Evolutionary conservation across 1,140 invertebrate genomes (phyloP).

Genomic region (Lasaia peninsularis): DNA sequence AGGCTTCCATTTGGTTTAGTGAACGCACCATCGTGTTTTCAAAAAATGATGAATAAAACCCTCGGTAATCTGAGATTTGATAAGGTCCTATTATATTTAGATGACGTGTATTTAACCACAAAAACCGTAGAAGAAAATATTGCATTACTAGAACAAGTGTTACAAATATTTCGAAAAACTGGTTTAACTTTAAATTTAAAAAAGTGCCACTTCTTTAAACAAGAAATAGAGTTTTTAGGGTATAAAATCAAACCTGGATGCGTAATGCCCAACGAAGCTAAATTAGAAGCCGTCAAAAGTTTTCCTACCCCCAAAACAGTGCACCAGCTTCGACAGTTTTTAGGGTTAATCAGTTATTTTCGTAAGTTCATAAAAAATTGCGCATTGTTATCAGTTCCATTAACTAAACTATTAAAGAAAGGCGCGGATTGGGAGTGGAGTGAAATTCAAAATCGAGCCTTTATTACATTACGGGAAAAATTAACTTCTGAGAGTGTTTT

Average conservation of each 20-base stretch:
- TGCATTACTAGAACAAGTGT: neutral
- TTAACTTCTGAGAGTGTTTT: neutral
- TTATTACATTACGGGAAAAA: neutral
- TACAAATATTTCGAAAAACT: neutral
- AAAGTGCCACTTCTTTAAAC: neutral
- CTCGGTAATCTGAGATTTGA: conserved; percentile 23
- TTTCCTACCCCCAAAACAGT: neutral
- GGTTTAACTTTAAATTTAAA: neutral
- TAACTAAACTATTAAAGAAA: neutral
- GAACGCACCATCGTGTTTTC: conserved; percentile 26
- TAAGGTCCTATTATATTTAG: conserved; percentile 14
- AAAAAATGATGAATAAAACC: conserved; percentile 20
- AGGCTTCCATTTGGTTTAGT: conserved; percentile 33
- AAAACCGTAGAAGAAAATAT: neutral
- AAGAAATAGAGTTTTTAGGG: neutral
- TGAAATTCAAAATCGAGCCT: neutral
- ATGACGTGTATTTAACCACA: neutral
- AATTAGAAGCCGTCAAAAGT: neutral
- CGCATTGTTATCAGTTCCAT: neutral
- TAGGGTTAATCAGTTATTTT: neutral
- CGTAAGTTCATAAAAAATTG: neutral
- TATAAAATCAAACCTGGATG: neutral
- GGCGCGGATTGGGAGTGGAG: neutral
- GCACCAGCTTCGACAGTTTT: neutral
- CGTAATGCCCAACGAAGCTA: neutral